phyloP scores from a whole-genome alignment of 37 sponge, comb jelly and placozoan species.

The Crambe crambe region DNA sequence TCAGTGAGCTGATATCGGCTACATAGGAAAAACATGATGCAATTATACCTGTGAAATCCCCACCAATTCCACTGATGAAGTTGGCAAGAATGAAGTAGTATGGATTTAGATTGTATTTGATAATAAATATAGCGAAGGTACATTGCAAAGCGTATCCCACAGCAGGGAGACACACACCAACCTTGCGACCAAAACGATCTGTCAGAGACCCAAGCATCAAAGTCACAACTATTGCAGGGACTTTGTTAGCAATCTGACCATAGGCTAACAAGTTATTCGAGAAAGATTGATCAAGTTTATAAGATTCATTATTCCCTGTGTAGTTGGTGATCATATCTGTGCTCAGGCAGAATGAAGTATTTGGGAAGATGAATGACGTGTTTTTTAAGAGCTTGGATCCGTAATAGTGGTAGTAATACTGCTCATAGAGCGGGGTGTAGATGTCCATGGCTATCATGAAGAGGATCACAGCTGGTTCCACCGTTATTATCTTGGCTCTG shows the following conservation, averaged over 20 bases:
- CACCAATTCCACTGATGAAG: conserved; percentile 29
- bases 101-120: conserved; percentile 24
- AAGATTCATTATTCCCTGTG: neutral
- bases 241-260: conserved; percentile 19
- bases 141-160: neutral
- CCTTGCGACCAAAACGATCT: conserved; percentile 56
- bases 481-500: conserved; percentile 23
- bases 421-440: conserved; percentile 9
- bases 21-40: conserved; percentile 40
- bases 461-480: conserved; percentile 36
- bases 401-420: conserved; percentile 21
- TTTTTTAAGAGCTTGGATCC: conserved; percentile 2
- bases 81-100: conserved; percentile 23
- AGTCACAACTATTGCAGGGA: conserved; percentile 24
- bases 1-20: conserved; percentile 57
- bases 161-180: conserved; percentile 22
- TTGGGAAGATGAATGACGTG: conserved; percentile 8
- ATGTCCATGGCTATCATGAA: conserved; percentile 15
- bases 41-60: conserved; percentile 42
- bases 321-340: conserved; percentile 2
- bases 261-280: conserved; percentile 5
- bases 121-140: conserved; percentile 9
- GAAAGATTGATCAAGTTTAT: neutral
- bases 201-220: conserved; percentile 53
- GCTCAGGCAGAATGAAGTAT: conserved; percentile 38